Percentiles rank a stretch among this genome's conserved stretches.
Evolutionary conservation across 2,888 invertebrate species (phyloP).

Genomic region (Tuta absoluta): DNA sequence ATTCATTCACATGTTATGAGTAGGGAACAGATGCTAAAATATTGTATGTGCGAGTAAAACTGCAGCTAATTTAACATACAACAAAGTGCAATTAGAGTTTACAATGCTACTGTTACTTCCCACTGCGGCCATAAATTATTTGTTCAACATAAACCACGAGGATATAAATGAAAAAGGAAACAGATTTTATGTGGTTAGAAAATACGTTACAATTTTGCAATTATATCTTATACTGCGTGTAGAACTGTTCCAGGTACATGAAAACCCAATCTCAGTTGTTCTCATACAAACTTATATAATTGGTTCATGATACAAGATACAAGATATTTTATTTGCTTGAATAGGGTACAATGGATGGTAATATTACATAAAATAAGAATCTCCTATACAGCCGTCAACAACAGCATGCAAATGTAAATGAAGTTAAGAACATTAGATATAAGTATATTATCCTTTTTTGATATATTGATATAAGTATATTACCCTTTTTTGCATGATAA

Average conservation of each 20-base stretch:
- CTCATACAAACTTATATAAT: no score
- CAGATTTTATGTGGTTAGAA: conserved; percentile 47
- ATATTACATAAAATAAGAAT: no score
- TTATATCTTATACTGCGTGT: neutral
- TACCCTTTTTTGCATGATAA: no score
- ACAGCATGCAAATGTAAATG: no score
- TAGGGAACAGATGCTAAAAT: neutral
- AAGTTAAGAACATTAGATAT: no score
- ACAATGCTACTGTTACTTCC: conserved; percentile 7
- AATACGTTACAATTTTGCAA: neutral
- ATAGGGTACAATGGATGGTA: no score
- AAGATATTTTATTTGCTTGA: no score
- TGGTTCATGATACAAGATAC: no score
- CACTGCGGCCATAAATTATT: neutral
- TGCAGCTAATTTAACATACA: conserved; percentile 6
- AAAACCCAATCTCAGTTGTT: no score
- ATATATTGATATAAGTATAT: no score
- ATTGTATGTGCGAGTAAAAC: conserved; percentile 19
- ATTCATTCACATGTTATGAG: neutral
- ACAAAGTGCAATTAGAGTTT: conserved; percentile 4
- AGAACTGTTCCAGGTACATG: neutral
- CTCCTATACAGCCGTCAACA: no score
- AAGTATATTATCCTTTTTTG: no score
- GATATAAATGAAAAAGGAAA: conserved; percentile 37
- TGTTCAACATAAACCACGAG: neutral